Evolutionary conservation across 2,888 invertebrate species (phyloP).

Genomic region (Drosophila borborema): DNA sequence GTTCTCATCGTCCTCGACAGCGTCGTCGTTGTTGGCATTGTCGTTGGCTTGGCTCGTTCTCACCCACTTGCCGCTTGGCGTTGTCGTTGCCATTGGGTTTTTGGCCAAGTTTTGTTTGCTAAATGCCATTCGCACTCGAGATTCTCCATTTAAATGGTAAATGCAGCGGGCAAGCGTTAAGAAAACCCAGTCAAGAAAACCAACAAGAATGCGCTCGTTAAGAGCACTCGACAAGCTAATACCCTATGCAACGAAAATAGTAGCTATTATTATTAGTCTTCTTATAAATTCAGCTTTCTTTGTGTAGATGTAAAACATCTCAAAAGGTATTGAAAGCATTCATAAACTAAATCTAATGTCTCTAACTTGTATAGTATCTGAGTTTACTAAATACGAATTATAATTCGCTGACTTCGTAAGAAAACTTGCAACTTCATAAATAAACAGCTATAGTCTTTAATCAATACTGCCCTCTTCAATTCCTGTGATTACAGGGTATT

Average conservation of each 20-base stretch:
- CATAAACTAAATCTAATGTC: no score
- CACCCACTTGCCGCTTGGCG: slow-evolving; percentile 62
- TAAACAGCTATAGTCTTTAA: no score
- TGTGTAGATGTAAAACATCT: background rate
- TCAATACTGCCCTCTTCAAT: no score
- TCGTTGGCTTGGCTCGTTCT: slow-evolving; percentile 60
- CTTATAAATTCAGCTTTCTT: background rate
- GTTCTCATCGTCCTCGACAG: background rate
- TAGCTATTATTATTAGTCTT: no score
- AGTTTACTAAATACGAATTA: no score
- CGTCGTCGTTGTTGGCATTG: slow-evolving; percentile 4
- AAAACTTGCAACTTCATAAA: no score
- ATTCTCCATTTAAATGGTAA: slow-evolving; percentile 74
- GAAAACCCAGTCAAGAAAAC: slow-evolving; percentile 18
- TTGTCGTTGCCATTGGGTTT: slow-evolving; percentile 39
- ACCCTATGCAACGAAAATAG: background rate
- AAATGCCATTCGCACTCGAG: slow-evolving; percentile 67
- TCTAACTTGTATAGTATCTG: no score
- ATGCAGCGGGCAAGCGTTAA: slow-evolving; percentile 39
- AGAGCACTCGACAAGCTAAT: background rate
- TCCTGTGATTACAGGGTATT: slow-evolving; percentile 13
- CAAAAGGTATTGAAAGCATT: no score
- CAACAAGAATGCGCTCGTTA: background rate
- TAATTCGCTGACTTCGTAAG: no score
- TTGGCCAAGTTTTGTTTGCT: slow-evolving; percentile 74